phyloP scores from a whole-genome alignment of 2,113 vertebrate genomes.

The Lichenostomus cassidix region DNA sequence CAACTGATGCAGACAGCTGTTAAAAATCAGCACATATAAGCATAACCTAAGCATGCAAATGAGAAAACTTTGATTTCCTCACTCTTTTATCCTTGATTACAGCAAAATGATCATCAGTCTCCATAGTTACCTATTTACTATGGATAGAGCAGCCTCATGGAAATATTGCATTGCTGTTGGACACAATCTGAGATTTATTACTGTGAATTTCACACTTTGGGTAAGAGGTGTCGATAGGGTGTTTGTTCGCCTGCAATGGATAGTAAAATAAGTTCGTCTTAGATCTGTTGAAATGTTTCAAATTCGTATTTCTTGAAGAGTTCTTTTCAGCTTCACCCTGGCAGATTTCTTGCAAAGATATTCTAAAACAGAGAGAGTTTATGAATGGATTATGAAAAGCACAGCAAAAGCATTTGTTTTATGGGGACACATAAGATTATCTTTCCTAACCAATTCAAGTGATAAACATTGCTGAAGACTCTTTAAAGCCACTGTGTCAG shows the following conservation, averaged over 20 bases:
- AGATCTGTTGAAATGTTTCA: neutral
- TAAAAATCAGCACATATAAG: neutral
- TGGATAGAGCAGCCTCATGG: neutral
- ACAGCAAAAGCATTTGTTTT: constrained; percentile 13
- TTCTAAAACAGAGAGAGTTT: neutral
- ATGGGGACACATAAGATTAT: neutral
- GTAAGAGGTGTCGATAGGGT: neutral
- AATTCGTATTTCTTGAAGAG: neutral
- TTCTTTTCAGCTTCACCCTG: neutral
- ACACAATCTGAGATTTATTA: neutral
- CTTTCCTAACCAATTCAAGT: constrained; percentile 1
- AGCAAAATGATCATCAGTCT: neutral
- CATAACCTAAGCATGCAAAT: neutral
- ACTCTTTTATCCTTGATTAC: neutral
- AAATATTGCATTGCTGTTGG: neutral
- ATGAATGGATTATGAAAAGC: constrained; percentile 5
- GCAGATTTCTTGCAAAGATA: neutral
- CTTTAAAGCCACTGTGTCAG: constrained; percentile 11
- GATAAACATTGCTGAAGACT: neutral
- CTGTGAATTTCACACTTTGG: neutral
- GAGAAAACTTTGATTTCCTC: neutral
- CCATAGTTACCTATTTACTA: neutral
- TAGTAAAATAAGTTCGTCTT: neutral
- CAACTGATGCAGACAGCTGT: neutral
- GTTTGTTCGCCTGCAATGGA: neutral